Conservation (phyloP, 2,888 invertebrate genomes). For the Caradrina clavipalpis region DNA sequence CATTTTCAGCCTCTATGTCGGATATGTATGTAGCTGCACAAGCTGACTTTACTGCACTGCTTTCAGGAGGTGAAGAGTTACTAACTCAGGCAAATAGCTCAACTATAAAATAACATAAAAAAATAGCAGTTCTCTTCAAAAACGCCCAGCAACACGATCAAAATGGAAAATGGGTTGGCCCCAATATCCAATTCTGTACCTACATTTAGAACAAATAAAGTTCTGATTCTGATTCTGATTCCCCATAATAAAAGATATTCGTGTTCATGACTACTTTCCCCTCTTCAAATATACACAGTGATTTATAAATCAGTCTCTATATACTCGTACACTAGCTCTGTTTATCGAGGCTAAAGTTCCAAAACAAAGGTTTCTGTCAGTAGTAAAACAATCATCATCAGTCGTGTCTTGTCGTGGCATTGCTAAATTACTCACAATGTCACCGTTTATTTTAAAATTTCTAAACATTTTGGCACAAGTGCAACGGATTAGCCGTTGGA, state of each 20-base stretch:
- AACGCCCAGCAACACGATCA: no score
- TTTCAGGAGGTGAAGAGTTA: background rate
- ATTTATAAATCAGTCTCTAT: background rate
- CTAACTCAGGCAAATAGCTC: no score
- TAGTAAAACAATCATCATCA: conserved; percentile 39
- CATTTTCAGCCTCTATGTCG: background rate
- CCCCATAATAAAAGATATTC: no score
- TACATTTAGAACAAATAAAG: no score
- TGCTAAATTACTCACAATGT: conserved; percentile 66
- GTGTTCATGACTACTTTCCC: no score
- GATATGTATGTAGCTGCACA: background rate
- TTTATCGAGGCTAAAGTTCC: background rate
- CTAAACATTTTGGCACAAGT: conserved; percentile 67
- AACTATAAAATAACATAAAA: no score
- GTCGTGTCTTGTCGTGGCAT: conserved; percentile 35
- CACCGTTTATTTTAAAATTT: conserved; percentile 68
- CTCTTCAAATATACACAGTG: background rate
- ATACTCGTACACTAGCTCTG: background rate
- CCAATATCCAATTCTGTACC: no score
- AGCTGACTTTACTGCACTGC: background rate
- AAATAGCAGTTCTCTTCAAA: no score
- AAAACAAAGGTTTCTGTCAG: conserved; percentile 47
- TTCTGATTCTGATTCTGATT: no score
- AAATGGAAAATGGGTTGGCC: no score
- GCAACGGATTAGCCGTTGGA: conserved; percentile 48